A percentile compares a stretch with the other conserved stretches of the same genome.
Conservation (phyloP, 2,113 vertebrate species). For the Capricornis sumatraensis region DNA sequence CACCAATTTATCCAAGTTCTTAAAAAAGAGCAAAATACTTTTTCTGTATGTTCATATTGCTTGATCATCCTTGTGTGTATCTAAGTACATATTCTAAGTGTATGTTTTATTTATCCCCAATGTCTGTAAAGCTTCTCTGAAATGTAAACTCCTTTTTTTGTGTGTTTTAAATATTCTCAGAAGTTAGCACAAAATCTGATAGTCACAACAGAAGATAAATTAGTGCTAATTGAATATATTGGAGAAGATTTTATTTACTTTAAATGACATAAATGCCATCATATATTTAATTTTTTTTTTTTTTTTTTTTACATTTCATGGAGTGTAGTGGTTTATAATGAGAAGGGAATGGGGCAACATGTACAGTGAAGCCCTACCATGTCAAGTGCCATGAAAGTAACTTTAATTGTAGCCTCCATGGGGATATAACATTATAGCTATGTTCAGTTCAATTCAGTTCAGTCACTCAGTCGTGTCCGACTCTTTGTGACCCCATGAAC, state of each 20-base stretch:
- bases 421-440: not conserved
- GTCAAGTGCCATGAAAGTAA: not conserved
- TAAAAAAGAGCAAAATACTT: not conserved
- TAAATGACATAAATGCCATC: not conserved
- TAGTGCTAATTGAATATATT: not conserved
- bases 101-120: not conserved
- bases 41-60: not conserved
- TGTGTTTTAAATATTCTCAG: not conserved
- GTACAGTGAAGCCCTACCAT: not conserved
- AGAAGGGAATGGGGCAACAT: not conserved
- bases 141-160: not conserved
- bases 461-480: fast-evolving
- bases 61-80: not conserved
- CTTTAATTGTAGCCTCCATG: not conserved
- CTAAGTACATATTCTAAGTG: not conserved
- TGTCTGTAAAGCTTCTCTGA: not conserved
- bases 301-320: not conserved
- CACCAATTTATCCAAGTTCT: not conserved
- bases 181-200: not conserved
- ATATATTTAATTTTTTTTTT: too few relatives aligned
- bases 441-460: not conserved
- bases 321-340: not conserved
- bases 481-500: fast-evolving
- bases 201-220: not conserved
- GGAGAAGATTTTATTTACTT: not conserved